Percentiles rank a stretch among this genome's conserved stretches.
Evolutionary conservation across 2,113 vertebrate species (phyloP).

Genomic region (Erythrocebus patas): DNA sequence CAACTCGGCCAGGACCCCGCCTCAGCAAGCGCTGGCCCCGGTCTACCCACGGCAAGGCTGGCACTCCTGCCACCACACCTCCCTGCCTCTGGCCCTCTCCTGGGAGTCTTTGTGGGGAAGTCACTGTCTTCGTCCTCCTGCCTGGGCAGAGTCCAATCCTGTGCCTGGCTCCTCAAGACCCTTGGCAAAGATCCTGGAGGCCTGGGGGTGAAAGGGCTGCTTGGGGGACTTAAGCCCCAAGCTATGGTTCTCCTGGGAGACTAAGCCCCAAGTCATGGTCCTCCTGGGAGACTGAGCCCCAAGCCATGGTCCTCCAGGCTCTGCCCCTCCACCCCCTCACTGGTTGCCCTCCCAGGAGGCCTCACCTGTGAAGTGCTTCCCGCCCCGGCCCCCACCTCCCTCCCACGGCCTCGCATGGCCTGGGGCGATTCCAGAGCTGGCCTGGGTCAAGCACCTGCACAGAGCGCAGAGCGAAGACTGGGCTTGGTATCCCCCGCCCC

Average conservation of each 20-base stretch:
- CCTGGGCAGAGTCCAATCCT: no score
- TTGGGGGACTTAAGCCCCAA: no score
- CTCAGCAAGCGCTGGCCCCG: neutral
- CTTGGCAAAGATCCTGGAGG: neutral
- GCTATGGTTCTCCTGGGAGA: no score
- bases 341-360: neutral
- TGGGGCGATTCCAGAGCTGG: neutral
- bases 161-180: no score
- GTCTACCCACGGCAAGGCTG: rapidly evolving
- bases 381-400: no score
- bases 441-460: neutral
- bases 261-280: no score
- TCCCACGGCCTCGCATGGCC: neutral
- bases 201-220: neutral
- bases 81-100: neutral
- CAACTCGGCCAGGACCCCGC: neutral
- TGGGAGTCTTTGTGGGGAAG: neutral
- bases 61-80: neutral
- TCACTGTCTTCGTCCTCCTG: neutral
- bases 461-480: no score
- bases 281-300: no score
- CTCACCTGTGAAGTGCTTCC: neutral
- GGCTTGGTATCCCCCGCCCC: no score
- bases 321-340: neutral
- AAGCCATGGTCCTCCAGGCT: no score